Percentiles rank a stretch among this genome's conserved stretches.
These are phyloP conservation scores for Musca vetustissima DNA, from an alignment of 1,140 invertebrate genomes.

Conservation along the genomic window DNA sequence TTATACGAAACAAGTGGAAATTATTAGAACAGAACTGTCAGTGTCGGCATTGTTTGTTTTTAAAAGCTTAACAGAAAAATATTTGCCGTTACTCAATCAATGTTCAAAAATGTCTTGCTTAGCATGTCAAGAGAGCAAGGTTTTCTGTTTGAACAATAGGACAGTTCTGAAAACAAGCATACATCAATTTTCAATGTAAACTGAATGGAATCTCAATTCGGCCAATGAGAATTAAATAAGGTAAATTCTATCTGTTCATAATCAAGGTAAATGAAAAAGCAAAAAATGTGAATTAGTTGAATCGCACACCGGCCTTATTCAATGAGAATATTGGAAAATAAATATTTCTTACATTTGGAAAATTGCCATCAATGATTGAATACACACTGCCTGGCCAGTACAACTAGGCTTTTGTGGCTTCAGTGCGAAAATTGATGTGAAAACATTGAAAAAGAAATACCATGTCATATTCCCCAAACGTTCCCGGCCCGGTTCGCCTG, in stretches of 20 bases:
- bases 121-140: too few relatives aligned
- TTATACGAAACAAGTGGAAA: background rate
- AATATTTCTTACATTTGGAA: background rate
- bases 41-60: conserved; percentile 8
- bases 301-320: too few relatives aligned
- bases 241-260: too few relatives aligned
- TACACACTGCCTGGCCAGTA: background rate
- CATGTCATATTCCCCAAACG: too few relatives aligned
- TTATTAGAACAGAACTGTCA: background rate
- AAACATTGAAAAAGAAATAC: too few relatives aligned
- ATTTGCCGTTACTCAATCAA: conserved; percentile 10
- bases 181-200: background rate
- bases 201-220: background rate
- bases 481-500: too few relatives aligned
- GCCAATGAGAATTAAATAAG: conserved; percentile 5
- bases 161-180: background rate
- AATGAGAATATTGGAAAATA: too few relatives aligned
- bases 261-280: too few relatives aligned
- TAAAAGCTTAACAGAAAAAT: background rate
- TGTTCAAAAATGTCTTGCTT: background rate
- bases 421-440: too few relatives aligned
- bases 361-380: conserved; percentile 4
- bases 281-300: too few relatives aligned
- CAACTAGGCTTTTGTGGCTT: background rate
- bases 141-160: background rate